Percentiles rank a stretch among this genome's conserved stretches.
These are phyloP conservation scores for Augochlora pura DNA, from an alignment of 1,140 invertebrate genomes.

Conservation along the genomic window DNA sequence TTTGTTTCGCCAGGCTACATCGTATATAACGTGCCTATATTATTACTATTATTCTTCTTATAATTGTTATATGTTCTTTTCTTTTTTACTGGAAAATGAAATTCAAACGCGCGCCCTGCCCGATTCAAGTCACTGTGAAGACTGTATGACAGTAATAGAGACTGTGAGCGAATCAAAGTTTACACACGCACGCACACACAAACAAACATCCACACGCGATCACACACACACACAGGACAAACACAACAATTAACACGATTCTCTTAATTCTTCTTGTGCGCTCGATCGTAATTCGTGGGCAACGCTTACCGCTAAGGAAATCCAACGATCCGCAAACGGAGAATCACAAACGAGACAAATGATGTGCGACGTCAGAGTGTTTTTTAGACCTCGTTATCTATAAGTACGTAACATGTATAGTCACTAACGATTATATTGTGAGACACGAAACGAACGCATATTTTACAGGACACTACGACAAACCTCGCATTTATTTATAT, in stretches of 20 bases:
- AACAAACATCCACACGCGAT: too few relatives aligned
- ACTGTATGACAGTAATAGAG: slow-evolving; percentile 32
- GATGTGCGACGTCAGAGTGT: slow-evolving; percentile 38
- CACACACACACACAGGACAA: too few relatives aligned
- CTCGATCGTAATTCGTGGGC: slow-evolving; percentile 47
- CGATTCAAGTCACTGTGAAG: slow-evolving; percentile 55
- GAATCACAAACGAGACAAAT: slow-evolving; percentile 33
- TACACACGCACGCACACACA: neutral
- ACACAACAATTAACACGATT: neutral
- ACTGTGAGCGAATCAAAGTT: slow-evolving; percentile 34
- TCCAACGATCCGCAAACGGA: slow-evolving; percentile 36
- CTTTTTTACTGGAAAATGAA: slow-evolving; percentile 28
- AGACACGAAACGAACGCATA: slow-evolving; percentile 45
- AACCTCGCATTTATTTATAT: slow-evolving; percentile 65
- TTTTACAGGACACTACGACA: slow-evolving; percentile 50
- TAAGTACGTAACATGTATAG: slow-evolving; percentile 46
- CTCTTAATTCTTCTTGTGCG: slow-evolving; percentile 3
- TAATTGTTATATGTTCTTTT: slow-evolving; percentile 9
- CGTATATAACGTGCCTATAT: slow-evolving; percentile 29
- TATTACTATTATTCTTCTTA: slow-evolving; percentile 15
- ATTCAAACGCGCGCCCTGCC: slow-evolving; percentile 42
- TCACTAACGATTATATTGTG: slow-evolving; percentile 43
- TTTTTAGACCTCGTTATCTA: slow-evolving; percentile 39
- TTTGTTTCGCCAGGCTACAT: slow-evolving; percentile 20
- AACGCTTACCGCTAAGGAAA: slow-evolving; percentile 47